These are phyloP conservation scores for Platynereis dumerilii DNA, from an alignment of 2,888 invertebrate genomes.

Conservation along the genomic window DNA sequence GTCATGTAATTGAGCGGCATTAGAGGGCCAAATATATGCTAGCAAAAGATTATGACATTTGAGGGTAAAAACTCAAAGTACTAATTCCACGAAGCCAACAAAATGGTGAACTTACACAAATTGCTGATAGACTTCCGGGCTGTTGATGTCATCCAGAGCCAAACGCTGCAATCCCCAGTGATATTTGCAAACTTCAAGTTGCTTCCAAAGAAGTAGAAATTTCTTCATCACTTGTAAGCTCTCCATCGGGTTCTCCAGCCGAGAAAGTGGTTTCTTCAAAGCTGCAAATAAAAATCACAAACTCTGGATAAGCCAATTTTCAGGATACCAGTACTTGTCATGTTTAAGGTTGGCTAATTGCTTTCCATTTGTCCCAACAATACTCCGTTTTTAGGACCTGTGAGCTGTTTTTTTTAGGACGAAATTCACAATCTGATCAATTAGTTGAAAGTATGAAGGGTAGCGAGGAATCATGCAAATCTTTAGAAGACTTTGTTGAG, in stretches of 20 bases:
- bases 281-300: neutral
- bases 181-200: constrained; percentile 55
- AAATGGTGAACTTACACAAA: constrained; percentile 48
- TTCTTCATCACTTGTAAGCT: constrained; percentile 53
- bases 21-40: no score
- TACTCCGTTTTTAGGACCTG: no score
- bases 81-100: neutral
- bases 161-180: constrained; percentile 58
- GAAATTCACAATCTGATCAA: no score
- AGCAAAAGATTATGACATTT: no score
- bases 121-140: constrained; percentile 46
- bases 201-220: constrained; percentile 61
- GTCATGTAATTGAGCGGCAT: no score
- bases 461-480: no score
- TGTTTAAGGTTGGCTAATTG: no score
- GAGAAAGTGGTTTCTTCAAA: constrained; percentile 43
- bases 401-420: no score
- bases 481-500: no score
- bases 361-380: no score
- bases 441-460: no score
- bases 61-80: neutral
- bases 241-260: constrained; percentile 53
- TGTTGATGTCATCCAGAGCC: constrained; percentile 51
- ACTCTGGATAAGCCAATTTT: neutral
- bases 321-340: no score